Evolutionary conservation across 2,113 vertebrate genomes (phyloP).

Genomic region (Loxodonta africana): DNA sequence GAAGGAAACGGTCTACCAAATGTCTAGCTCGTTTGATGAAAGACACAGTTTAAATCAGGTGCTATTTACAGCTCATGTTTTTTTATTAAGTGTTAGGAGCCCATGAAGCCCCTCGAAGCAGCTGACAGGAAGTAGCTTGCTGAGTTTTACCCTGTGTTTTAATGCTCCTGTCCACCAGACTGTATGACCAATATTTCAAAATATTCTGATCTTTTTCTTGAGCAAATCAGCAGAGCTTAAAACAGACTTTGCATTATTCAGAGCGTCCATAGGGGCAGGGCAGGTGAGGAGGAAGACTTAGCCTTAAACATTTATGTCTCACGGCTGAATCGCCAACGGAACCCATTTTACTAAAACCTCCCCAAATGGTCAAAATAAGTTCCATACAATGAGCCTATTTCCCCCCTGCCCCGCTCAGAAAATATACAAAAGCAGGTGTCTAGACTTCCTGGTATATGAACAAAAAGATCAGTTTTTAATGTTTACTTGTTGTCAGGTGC

Average conservation of each 20-base stretch:
- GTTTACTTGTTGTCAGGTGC: constrained; percentile 86
- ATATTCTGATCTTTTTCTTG: constrained; percentile 76
- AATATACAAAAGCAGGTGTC: constrained; percentile 88
- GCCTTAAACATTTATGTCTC: constrained; percentile 85
- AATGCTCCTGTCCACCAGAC: constrained; percentile 78
- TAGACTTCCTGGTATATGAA: constrained; percentile 79
- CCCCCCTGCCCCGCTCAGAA: constrained; percentile 74
- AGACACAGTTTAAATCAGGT: constrained; percentile 65
- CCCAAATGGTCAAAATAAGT: constrained; percentile 84
- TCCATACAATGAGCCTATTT: constrained; percentile 84
- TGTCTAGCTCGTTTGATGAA: constrained; percentile 37
- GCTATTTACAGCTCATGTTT: constrained; percentile 78
- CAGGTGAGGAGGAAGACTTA: constrained; percentile 71
- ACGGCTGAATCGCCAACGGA: constrained; percentile 78
- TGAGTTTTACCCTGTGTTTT: constrained; percentile 81
- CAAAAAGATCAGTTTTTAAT: constrained; percentile 76
- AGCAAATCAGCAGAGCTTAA: constrained; percentile 82
- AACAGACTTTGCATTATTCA: constrained; percentile 85
- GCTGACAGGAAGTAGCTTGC: constrained; percentile 73
- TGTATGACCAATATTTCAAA: constrained; percentile 82
- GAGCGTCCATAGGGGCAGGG: constrained; percentile 70
- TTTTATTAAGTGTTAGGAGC: constrained; percentile 73
- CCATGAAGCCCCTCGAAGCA: constrained; percentile 67
- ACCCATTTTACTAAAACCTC: constrained; percentile 86
- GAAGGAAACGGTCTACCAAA: constrained; percentile 51